Percentiles rank a stretch among this genome's conserved stretches.
Conservation (phyloP, 2,888 invertebrate genomes). For the Spodoptera picta region DNA sequence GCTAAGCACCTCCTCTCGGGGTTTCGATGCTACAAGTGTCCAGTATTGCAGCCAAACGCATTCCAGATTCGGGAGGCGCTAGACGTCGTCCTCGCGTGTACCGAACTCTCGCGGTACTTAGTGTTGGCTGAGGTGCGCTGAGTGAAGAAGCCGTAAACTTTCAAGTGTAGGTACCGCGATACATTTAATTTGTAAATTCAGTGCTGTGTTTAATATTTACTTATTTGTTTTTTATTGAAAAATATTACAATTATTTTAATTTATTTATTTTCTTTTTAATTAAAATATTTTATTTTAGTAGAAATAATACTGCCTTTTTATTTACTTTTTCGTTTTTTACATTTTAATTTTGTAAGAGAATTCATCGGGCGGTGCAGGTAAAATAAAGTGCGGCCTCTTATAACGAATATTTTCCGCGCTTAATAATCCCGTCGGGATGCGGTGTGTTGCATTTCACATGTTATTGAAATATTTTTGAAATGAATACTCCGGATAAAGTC, state of each 20-base stretch:
- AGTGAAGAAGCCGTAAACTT: constrained; percentile 1
- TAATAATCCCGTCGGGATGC: neutral
- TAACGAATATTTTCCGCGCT: neutral
- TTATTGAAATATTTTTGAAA: neutral
- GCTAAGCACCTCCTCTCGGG: constrained; percentile 22
- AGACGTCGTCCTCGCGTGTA: constrained; percentile 2
- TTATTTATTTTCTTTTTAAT: neutral
- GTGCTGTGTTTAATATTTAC: constrained; percentile 3
- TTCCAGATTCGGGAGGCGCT: constrained; percentile 2
- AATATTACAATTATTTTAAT: neutral
- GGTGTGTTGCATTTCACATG: neutral
- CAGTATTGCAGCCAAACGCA: constrained; percentile 33
- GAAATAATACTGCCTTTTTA: neutral
- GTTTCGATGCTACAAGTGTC: constrained; percentile 42
- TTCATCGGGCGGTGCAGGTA: neutral
- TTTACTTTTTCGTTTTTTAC: neutral
- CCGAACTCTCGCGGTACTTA: constrained; percentile 5
- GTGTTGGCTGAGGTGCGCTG: constrained; percentile 11
- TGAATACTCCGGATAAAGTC: neutral
- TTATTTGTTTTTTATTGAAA: neutral
- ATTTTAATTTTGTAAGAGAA: neutral
- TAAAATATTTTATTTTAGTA: neutral
- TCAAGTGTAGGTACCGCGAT: neutral
- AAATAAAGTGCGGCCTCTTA: neutral
- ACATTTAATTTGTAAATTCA: neutral